Percentiles rank a stretch among this genome's conserved stretches.
These are phyloP conservation scores for Mimachlamys varia DNA, from an alignment of 2,888 invertebrate species.

Conservation along the genomic window DNA sequence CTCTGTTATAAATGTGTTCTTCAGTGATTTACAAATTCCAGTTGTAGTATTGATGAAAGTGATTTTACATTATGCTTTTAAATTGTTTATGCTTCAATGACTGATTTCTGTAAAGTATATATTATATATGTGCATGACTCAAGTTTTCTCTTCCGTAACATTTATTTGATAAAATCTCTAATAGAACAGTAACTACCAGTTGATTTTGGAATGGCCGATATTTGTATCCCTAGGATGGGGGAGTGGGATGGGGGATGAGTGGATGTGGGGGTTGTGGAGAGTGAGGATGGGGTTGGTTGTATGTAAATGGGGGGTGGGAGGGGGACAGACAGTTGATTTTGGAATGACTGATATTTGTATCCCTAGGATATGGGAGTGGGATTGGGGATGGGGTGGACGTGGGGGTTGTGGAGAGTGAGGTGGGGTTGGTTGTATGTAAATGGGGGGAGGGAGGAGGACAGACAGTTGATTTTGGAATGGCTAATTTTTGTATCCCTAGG, in stretches of 20 bases:
- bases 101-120: not conserved
- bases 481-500: no score
- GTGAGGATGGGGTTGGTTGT: not conserved
- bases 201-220: not conserved
- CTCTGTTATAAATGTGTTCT: not conserved
- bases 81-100: not conserved
- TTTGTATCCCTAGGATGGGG: not conserved
- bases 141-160: slow-evolving; percentile 4
- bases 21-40: not conserved
- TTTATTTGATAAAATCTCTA: not conserved
- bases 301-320: no score
- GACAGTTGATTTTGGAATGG: no score
- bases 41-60: not conserved
- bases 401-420: no score
- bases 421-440: no score
- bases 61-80: not conserved
- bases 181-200: not conserved
- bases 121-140: not conserved
- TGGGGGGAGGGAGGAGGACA: no score
- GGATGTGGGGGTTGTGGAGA: not conserved
- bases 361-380: not conserved
- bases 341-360: no score
- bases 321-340: no score
- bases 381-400: not conserved
- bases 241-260: not conserved